A percentile compares a stretch with the other conserved stretches of the same genome.
phyloP scores from a whole-genome alignment of 2,113 vertebrate species.

The Cervus canadensis region DNA sequence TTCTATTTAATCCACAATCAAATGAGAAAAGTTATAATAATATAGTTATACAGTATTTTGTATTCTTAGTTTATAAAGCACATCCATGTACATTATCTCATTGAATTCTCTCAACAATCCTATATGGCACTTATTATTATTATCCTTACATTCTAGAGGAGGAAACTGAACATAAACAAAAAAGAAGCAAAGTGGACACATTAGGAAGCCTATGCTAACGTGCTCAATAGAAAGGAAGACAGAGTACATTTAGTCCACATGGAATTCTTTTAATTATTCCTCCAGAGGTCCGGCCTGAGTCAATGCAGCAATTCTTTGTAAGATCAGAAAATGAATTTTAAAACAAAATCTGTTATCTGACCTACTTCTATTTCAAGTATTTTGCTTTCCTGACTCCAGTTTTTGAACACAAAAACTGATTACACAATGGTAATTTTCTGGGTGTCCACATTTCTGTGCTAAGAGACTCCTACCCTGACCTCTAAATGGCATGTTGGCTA shows the following conservation, averaged over 20 bases:
- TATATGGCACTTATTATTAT: neutral
- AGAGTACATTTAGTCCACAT: neutral
- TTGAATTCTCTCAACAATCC: neutral
- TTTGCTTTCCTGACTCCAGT: neutral
- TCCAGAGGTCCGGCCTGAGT: neutral
- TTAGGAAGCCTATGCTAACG: neutral
- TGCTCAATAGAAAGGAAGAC: neutral
- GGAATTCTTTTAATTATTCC: neutral
- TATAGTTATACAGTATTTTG: neutral
- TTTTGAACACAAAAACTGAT: neutral
- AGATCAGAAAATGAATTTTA: slow-evolving; percentile 34
- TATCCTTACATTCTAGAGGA: neutral
- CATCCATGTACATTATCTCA: neutral
- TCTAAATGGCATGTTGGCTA: neutral
- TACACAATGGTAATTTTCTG: neutral
- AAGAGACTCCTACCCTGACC: neutral
- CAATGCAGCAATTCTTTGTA: neutral
- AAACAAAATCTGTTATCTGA: slow-evolving; percentile 6
- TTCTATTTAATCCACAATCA: neutral
- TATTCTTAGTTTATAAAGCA: neutral
- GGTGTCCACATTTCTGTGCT: neutral
- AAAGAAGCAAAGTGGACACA: neutral
- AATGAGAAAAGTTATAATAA: neutral
- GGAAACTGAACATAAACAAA: neutral
- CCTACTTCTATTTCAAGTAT: neutral